Conservation (phyloP, 1,140 invertebrate genomes). For the Diorhabda carinulata region DNA sequence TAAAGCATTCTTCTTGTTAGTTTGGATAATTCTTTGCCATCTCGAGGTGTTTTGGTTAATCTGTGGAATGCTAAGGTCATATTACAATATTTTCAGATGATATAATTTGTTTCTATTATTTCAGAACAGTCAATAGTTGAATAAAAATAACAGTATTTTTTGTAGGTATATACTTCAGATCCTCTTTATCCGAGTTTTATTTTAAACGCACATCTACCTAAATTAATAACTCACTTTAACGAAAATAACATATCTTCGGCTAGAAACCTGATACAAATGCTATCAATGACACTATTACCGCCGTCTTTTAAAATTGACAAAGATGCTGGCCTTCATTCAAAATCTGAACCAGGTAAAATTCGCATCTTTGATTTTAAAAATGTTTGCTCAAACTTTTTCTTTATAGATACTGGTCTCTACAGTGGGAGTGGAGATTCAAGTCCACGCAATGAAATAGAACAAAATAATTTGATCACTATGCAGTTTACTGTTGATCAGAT, state of each 20-base stretch:
- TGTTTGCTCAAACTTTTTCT: constrained; percentile 4
- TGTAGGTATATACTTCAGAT: constrained; percentile 64
- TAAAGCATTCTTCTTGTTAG: no score
- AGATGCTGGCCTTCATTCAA: background rate
- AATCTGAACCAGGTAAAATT: constrained; percentile 4
- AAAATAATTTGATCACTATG: constrained; percentile 65
- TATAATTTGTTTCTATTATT: no score
- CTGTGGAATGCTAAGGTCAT: no score
- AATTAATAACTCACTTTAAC: constrained; percentile 84
- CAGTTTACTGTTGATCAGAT: constrained; percentile 87
- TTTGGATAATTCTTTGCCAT: no score
- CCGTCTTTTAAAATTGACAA: constrained; percentile 47
- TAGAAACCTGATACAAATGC: constrained; percentile 49
- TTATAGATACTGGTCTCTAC: background rate
- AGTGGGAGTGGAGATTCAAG: background rate
- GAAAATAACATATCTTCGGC: constrained; percentile 75
- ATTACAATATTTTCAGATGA: no score
- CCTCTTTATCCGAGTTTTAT: constrained; percentile 80
- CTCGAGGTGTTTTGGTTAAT: no score
- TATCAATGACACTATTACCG: constrained; percentile 46
- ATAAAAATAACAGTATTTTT: background rate
- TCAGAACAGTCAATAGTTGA: no score
- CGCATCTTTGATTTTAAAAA: background rate
- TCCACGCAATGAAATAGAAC: background rate
- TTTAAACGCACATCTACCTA: constrained; percentile 78